Percentiles rank a stretch among this genome's conserved stretches.
phyloP scores from a whole-genome alignment of 2,797 vertebrate genomes.

The Acrocephalus scirpaceus region DNA sequence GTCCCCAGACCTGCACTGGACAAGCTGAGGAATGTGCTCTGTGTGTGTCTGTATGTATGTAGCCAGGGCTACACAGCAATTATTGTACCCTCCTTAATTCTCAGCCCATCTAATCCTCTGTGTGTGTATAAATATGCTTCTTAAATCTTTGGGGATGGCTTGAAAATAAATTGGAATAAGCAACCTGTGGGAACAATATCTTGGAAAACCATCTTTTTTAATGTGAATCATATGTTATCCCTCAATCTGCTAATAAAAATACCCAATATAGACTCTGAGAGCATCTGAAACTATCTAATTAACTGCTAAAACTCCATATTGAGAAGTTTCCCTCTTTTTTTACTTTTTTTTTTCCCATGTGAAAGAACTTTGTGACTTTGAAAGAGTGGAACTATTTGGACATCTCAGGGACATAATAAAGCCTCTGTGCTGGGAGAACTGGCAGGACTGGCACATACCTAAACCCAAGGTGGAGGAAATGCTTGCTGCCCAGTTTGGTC shows the following conservation, averaged over 20 bases:
- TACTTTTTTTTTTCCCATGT: neutral
- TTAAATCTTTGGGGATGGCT: neutral
- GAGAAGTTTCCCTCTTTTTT: neutral
- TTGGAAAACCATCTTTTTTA: constrained; percentile 23
- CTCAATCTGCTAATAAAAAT: constrained; percentile 46
- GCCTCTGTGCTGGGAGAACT: constrained; percentile 47
- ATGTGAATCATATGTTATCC: neutral
- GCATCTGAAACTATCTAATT: constrained; percentile 28
- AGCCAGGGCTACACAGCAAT: neutral
- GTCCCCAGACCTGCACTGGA: neutral
- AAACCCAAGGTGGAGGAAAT: constrained; percentile 90
- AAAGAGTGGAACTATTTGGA: constrained; percentile 55
- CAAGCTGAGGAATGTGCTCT: neutral
- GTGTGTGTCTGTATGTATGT: neutral
- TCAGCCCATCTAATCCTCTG: neutral
- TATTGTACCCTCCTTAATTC: neutral
- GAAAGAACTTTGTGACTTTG: constrained; percentile 56
- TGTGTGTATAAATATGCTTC: neutral
- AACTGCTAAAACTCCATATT: constrained; percentile 25
- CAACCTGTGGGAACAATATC: neutral
- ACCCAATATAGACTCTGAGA: neutral
- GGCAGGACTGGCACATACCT: constrained; percentile 76
- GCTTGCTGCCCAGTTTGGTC: constrained; percentile 87
- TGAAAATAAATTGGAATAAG: constrained; percentile 10
- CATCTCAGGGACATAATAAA: constrained; percentile 8